Evolutionary conservation across 1,140 invertebrate species (phyloP), one percentile per base, ranked within the genome.

Genomic region (Homalodisca vitripennis): DNA sequence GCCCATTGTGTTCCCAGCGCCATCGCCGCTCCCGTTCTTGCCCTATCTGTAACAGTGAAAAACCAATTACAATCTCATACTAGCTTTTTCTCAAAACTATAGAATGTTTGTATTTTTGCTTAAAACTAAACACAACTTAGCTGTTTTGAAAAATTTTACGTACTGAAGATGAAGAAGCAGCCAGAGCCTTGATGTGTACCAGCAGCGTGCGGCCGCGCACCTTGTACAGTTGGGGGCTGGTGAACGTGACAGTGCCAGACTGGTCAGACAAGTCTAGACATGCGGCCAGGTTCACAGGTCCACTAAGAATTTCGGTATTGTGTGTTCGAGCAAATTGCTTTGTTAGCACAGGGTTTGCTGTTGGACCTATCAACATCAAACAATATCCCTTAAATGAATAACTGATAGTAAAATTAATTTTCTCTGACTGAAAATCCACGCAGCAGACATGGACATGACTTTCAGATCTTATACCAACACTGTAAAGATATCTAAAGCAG

Each of bases 301-400:
- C 95, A 67, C 93, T 94, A 12, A 97, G 78, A 66, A 97, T 90
- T 77, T 96, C 93, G 0, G 92, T 92, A 81, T 95, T 93, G 75
- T 95, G 91, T 13, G 89, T 87, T 71, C 90, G 86, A 41, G 94
- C 82, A 80, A 94, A 96, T 78, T 92, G 90, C 67, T 92, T 88
- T 34, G 87, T 88, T 17, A 88, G 83, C 0, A 93, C 88, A 22
- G 91, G 91, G 82, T 94, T 94, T 72, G 90, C 87, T 51, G 81
- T 79, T 68, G 84, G n/a, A n/a, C n/a, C n/a, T n/a, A n/a, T n/a
- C n/a, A n/a, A n/a, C n/a, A n/a, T n/a, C n/a, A n/a, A n/a, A n/a
- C n/a, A n/a, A n/a, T n/a, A n/a, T n/a, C n/a, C n/a, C n/a, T n/a
- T n/a, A n/a, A n/a, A n/a, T n/a, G n/a, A n/a, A n/a, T n/a, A n/a